These are phyloP conservation scores for Aphaenogaster rudis DNA, from an alignment of 1,140 invertebrate genomes.

Conservation along the genomic window DNA sequence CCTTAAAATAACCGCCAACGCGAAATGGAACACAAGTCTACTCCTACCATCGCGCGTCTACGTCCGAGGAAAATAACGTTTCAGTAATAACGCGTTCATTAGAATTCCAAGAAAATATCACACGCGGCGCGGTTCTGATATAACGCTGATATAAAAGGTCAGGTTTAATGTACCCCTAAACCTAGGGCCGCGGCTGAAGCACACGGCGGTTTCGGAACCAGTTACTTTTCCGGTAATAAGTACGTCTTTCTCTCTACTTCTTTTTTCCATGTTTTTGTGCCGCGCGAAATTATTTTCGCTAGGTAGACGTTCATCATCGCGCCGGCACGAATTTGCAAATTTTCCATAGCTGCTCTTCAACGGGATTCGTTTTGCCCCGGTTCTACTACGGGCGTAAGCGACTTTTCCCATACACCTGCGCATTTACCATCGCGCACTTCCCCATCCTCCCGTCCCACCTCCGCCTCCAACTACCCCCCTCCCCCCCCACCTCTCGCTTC, in stretches of 20 bases:
- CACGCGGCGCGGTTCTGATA: slow-evolving; percentile 11
- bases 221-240: slow-evolving; percentile 38
- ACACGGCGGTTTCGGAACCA: neutral
- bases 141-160: slow-evolving; percentile 37
- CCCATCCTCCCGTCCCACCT: slow-evolving; percentile 42
- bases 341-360: slow-evolving; percentile 71
- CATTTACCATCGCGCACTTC: slow-evolving; percentile 59
- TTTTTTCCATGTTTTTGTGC: slow-evolving; percentile 30
- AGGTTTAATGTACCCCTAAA: slow-evolving; percentile 35
- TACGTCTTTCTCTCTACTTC: neutral
- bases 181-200: neutral
- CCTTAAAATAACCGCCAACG: slow-evolving; percentile 22
- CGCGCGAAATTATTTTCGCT: slow-evolving; percentile 56
- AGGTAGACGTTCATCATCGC: slow-evolving; percentile 65
- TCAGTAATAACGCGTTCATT: slow-evolving; percentile 36
- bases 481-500: neutral
- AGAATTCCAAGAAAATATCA: slow-evolving; percentile 28
- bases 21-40: slow-evolving; percentile 18
- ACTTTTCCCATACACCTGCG: slow-evolving; percentile 74
- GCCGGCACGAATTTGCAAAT: slow-evolving; percentile 70
- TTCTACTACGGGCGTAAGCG: slow-evolving; percentile 62
- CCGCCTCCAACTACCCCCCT: slow-evolving; percentile 22
- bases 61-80: slow-evolving; percentile 19
- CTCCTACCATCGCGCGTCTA: neutral
- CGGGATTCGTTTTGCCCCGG: slow-evolving; percentile 63